Evolutionary conservation across 2,113 vertebrate species (phyloP).

Genomic region (Semicossyphus pulcher): DNA sequence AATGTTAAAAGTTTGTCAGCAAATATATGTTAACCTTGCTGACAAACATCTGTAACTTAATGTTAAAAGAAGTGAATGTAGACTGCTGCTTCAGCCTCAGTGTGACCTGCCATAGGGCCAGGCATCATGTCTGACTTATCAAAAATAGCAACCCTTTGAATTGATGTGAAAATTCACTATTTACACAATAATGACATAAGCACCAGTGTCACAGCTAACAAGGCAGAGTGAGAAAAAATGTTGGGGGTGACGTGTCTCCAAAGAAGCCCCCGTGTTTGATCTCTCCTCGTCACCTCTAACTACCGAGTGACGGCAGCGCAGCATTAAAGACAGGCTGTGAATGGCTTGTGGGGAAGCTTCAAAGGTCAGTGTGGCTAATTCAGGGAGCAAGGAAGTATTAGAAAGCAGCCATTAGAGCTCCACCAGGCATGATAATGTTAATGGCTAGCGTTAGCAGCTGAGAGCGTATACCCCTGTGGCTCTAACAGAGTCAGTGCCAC

Average conservation of each 20-base stretch:
- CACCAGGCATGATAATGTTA: conserved; percentile 55
- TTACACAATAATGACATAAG: conserved; percentile 18
- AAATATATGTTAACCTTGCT: too few species aligned
- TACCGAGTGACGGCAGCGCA: conserved; percentile 36
- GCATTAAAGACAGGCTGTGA: conserved; percentile 46
- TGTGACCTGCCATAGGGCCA: conserved; percentile 1
- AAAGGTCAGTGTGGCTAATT: conserved; percentile 68
- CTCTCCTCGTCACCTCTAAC: conserved; percentile 23
- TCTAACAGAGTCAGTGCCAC: conserved; percentile 14
- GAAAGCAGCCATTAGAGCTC: conserved; percentile 63
- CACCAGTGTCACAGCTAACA: conserved; percentile 29
- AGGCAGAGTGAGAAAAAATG: conserved; percentile 46
- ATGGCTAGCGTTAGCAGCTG: conserved; percentile 49
- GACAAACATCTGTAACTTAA: too few species aligned
- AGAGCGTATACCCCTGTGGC: conserved; percentile 39
- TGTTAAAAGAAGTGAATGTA: too few species aligned
- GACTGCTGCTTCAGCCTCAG: too few species aligned
- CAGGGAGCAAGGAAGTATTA: conserved; percentile 55
- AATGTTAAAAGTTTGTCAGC: too few species aligned
- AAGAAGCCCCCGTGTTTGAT: conserved; percentile 51
- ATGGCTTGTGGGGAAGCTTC: conserved; percentile 47
- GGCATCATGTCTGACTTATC: conserved; percentile 44
- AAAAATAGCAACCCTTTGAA: conserved; percentile 37
- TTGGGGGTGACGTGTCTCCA: conserved; percentile 4
- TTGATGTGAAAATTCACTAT: too few species aligned